phyloP scores from a whole-genome alignment of 2,888 invertebrate genomes.

The Beris chalybata region DNA sequence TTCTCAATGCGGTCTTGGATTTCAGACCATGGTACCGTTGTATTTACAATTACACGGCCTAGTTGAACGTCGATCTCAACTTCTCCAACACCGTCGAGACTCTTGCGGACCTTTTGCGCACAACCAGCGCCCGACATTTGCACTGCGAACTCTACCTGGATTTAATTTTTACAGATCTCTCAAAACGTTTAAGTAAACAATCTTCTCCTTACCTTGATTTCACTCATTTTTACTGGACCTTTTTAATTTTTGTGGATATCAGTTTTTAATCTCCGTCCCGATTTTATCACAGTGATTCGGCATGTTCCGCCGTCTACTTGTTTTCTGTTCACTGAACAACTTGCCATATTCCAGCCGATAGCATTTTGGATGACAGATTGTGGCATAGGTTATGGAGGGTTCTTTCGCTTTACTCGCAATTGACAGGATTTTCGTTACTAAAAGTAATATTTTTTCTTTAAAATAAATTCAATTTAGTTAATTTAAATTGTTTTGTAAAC shows the following conservation, averaged over 20 bases:
- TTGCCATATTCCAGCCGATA: too few species aligned
- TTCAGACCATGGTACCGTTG: conserved; percentile 52
- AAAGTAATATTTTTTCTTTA: too few species aligned
- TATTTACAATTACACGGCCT: conserved; percentile 51
- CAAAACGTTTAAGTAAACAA: not conserved
- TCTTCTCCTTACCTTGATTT: conserved; percentile 45
- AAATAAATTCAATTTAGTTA: too few species aligned
- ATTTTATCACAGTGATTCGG: too few species aligned
- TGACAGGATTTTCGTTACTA: too few species aligned
- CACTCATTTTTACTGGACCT: conserved; percentile 43
- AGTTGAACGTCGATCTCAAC: conserved; percentile 48
- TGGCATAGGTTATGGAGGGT: too few species aligned
- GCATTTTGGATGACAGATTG: too few species aligned
- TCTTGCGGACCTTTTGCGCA: conserved; percentile 57
- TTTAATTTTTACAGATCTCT: not conserved
- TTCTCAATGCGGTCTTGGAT: conserved; percentile 58
- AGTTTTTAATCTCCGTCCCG: too few species aligned
- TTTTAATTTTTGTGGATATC: not conserved
- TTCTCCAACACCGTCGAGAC: conserved; percentile 54
- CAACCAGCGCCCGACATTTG: conserved; percentile 64
- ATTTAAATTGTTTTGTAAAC: too few species aligned
- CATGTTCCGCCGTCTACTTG: too few species aligned
- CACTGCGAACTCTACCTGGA: conserved; percentile 67
- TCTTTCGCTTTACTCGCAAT: too few species aligned
- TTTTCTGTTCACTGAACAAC: too few species aligned